phyloP scores from a whole-genome alignment of 2,888 invertebrate species.

The Tiliacea citrago region DNA sequence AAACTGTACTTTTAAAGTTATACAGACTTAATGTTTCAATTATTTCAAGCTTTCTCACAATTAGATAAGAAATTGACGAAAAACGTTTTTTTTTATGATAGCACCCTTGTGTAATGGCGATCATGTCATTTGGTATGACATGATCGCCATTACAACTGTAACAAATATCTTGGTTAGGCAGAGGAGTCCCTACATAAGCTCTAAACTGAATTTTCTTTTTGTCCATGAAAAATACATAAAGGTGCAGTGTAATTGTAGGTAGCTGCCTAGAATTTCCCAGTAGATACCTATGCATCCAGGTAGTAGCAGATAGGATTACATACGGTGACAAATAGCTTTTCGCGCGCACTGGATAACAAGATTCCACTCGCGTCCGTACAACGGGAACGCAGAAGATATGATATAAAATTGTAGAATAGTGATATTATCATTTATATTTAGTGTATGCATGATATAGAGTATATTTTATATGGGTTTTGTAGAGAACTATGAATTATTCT shows the following conservation, averaged over 20 bases:
- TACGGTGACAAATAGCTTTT: constrained; percentile 57
- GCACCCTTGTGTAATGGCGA: no score
- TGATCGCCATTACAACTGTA: no score
- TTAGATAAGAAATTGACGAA: no score
- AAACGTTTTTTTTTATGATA: no score
- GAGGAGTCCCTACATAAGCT: no score
- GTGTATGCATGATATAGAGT: neutral
- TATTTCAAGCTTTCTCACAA: no score
- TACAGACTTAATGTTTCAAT: no score
- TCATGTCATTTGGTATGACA: no score
- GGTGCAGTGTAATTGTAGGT: neutral
- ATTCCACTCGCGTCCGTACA: constrained; percentile 39
- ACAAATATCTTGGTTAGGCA: no score
- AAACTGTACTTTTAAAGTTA: no score
- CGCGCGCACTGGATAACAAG: constrained; percentile 45
- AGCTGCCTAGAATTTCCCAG: constrained; percentile 21
- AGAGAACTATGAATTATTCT: neutral
- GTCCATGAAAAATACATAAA: constrained; percentile 23
- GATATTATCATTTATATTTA: constrained; percentile 33
- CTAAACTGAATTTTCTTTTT: neutral
- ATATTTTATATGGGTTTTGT: neutral
- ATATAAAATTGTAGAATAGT: constrained; percentile 47
- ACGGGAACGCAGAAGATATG: constrained; percentile 30
- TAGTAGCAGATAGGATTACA: constrained; percentile 41
- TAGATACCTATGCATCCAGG: constrained; percentile 29